Base-by-base conservation (phyloP, 2,113 vertebrate genomes). In the human (Homo sapiens) region DNA sequence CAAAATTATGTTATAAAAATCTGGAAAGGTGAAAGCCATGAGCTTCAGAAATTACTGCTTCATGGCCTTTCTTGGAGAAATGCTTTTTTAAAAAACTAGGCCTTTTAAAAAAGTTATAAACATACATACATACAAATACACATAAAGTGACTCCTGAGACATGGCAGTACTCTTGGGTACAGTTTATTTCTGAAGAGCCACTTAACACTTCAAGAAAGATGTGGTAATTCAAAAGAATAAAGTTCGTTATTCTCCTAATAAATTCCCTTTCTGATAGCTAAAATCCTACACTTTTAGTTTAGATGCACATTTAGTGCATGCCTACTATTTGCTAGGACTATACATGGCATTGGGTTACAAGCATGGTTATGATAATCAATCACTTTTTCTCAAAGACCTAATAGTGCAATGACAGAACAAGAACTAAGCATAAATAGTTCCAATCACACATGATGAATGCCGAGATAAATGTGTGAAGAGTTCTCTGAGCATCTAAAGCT, bases 181-280 rank as follows among this genome's bases (percentile, higher is more conserved):
- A 55, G 55, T 85, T 97, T 85, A 92, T 95, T 97, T 96, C 18
- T 55, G 30, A 10, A 76, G 10, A 73, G 25, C n/a, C 79, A 94
- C 22, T 95, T 95, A 94, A 91, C 93, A 96, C 30, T 20, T 93
- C 13, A 84, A 90, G 83, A 92, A 30, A 45, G 52, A 64, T 10
- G 27, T 52, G 50, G 23, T 91, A 90, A 95, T 75, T 93, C 14
- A 94, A 82, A 82, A 82, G 64, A 90, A 93, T 76, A 75, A 84
- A 86, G 59, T 52, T 40, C 66, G 8, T n/a, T 52, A 75, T 35
- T 55, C 27, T 89, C n/a, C 32, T 14, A 72, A n/a, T 78, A 75
- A 40, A 84, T 89, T 90, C 38, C 30, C 38, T 94, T 52, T 50
- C 14, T 38, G 48, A 75, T 20, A 79, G 13, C 48, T 82, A 11